Percentiles rank a stretch among this genome's conserved stretches.
phyloP scores from a whole-genome alignment of 2,888 invertebrate species.

The Lysandra bellargus region DNA sequence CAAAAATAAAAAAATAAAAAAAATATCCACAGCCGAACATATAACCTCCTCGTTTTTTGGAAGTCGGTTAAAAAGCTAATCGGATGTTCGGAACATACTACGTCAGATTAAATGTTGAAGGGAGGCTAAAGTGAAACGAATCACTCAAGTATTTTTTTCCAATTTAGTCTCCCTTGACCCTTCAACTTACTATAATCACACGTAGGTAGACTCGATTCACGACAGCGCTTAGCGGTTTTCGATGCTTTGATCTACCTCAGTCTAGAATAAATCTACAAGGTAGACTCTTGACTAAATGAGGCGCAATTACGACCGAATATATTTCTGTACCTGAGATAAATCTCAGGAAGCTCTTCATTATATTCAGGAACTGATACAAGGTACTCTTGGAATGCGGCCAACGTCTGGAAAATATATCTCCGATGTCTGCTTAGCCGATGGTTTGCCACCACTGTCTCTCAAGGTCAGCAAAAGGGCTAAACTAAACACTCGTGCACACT shows the following conservation, averaged over 20 bases:
- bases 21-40: too few species aligned
- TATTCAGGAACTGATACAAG: conserved; percentile 23
- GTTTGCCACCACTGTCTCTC: background rate
- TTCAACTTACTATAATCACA: too few species aligned
- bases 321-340: conserved; percentile 31
- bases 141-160: too few species aligned
- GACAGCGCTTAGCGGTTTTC: background rate
- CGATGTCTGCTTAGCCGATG: conserved; percentile 1
- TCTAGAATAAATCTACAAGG: background rate
- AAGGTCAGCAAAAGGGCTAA: background rate
- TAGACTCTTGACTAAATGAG: background rate
- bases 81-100: too few species aligned
- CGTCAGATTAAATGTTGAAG: too few species aligned
- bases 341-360: conserved; percentile 34
- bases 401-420: conserved; percentile 21
- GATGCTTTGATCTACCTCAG: background rate
- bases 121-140: too few species aligned
- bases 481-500: too few species aligned
- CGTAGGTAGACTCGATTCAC: background rate
- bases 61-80: background rate
- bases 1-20: too few species aligned
- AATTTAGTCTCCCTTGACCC: too few species aligned
- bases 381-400: conserved; percentile 23
- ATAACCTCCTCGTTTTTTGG: too few species aligned
- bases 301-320: background rate